Evolutionary conservation across 2,888 invertebrate genomes (phyloP), one percentile per base, ranked within the genome.

Genomic region (Dryobotodes eremita): DNA sequence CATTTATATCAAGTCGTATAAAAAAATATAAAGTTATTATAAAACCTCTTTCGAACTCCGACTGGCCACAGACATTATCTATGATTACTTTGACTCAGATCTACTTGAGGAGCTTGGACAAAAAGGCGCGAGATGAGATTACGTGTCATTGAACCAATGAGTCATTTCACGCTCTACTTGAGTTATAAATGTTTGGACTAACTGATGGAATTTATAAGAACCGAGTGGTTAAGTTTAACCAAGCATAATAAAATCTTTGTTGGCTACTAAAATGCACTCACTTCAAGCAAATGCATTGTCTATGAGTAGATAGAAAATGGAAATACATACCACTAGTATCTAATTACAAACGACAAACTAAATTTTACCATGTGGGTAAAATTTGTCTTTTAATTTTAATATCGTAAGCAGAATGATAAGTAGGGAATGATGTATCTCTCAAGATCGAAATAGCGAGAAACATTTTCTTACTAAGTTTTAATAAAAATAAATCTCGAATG

Each of bases 131-230:
- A 91, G 75, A 73, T 73, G 72, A 77, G 92, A 93, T 92, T 93
- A 91, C 86, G 89, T 94, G 92, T 95, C 95, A 92, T 90, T 94
- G 95, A 94, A 94, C 95, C 90, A 77, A 88, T 94, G 95, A 95
- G 86, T 96, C 95, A 95, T 90, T 92, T 91, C 87, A 93, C 88
- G 94, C 94, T 94, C 95, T 91, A 94, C 91, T 95, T 95, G 91
- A 87, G 90, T 90, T 86, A 86, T 92, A 90, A 89, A 84, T 84
- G 82, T 79, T 79, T 65, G 53, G 68, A 81, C 71, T 82, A 71
- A 70, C 82, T 79, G 77, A 85, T 76, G 80, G 85, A 78, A 83
- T 83, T 86, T 77, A 74, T 77, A 84, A 77, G 62, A 66, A 71
- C 42, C 69, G 57, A 17, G 59, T 64, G 59, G 81, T 65, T 61